Evolutionary conservation across 64 coral and sea anemone species (phyloP).

Genomic region (Dendronephthya gigantea): DNA sequence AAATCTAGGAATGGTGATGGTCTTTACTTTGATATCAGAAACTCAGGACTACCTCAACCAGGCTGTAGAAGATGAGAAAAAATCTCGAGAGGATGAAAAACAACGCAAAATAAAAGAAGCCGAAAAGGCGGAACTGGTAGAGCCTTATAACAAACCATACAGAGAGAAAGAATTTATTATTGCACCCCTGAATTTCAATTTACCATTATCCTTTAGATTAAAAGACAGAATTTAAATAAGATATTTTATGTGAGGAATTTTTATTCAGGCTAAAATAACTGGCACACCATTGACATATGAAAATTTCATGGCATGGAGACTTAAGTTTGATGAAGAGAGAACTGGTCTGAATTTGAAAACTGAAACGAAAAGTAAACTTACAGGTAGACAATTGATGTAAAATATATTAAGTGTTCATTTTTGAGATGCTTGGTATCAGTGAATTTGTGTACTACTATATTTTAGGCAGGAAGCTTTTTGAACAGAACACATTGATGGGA

Average conservation of each 20-base stretch:
- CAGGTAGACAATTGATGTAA: slow-evolving; percentile 40
- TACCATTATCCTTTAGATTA: neutral
- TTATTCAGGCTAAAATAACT: slow-evolving; percentile 39
- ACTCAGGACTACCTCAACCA: slow-evolving; percentile 89
- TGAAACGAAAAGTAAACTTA: slow-evolving; percentile 63
- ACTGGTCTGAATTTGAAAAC: slow-evolving; percentile 35
- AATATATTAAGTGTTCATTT: neutral
- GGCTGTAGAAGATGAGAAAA: slow-evolving; percentile 50
- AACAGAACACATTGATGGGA: slow-evolving; percentile 43
- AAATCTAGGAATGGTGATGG: slow-evolving; percentile 96
- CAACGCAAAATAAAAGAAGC: slow-evolving; percentile 58
- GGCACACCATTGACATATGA: slow-evolving; percentile 84
- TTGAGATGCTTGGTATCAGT: slow-evolving; percentile 12
- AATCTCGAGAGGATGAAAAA: slow-evolving; percentile 62
- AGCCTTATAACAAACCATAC: too few relatives aligned
- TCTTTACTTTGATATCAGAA: slow-evolving; percentile 84
- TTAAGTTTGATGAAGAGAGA: slow-evolving; percentile 65
- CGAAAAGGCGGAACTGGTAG: slow-evolving; percentile 55
- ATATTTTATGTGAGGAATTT: too few relatives aligned
- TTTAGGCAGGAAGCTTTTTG: slow-evolving; percentile 52
- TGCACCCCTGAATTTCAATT: neutral
- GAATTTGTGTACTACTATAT: slow-evolving; percentile 17
- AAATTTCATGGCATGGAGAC: slow-evolving; percentile 77
- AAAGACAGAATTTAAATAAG: too few relatives aligned
- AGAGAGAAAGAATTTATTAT: too few relatives aligned